A percentile compares a stretch with the other conserved stretches of the same genome.
These are phyloP conservation scores for Labeo calbasu DNA, from an alignment of 2,797 vertebrate species.

Conservation along the genomic window DNA sequence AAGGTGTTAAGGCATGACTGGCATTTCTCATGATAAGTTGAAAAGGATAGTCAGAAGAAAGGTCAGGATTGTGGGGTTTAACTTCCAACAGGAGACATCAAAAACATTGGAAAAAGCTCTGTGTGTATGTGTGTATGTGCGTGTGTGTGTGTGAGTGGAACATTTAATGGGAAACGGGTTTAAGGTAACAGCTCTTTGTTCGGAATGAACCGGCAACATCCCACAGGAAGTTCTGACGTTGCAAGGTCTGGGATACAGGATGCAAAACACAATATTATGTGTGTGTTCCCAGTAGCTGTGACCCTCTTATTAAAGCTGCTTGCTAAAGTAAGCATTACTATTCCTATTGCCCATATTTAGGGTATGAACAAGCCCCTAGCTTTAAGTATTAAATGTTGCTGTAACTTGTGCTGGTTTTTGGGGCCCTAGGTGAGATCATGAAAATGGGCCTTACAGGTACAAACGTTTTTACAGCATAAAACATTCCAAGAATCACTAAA, in stretches of 20 bases:
- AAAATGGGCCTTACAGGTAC: background rate
- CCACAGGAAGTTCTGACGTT: slow-evolving; percentile 44
- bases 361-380: background rate
- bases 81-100: background rate
- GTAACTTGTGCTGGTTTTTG: background rate
- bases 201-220: slow-evolving; percentile 37
- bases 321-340: background rate
- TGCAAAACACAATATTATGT: slow-evolving; percentile 29
- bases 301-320: slow-evolving; percentile 8
- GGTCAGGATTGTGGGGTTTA: background rate
- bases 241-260: slow-evolving; percentile 47
- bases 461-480: background rate
- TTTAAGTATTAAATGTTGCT: background rate
- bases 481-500: background rate
- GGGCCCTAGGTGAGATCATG: background rate
- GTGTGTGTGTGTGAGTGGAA: background rate
- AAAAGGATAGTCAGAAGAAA: slow-evolving; percentile 20
- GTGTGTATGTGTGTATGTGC: background rate
- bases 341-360: background rate
- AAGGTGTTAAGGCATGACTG: slow-evolving; percentile 13
- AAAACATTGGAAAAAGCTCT: background rate
- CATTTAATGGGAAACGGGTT: slow-evolving; percentile 13
- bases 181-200: slow-evolving; percentile 49
- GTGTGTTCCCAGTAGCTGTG: background rate
- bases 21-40: slow-evolving; percentile 23